These are phyloP conservation scores for Calameuta pallipes DNA, from an alignment of 2,888 invertebrate species.

Conservation along the genomic window DNA sequence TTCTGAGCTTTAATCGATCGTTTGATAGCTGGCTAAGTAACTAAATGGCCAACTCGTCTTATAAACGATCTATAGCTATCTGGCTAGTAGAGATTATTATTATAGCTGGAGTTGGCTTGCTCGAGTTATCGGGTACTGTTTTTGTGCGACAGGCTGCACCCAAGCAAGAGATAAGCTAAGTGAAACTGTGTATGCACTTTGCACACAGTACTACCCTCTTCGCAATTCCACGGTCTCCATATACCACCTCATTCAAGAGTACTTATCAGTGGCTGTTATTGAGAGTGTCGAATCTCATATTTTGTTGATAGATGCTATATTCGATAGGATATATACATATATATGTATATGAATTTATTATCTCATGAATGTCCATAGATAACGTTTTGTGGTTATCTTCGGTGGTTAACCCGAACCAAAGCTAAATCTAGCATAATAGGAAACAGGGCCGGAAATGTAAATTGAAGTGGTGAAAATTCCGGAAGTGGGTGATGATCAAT, in stretches of 20 bases:
- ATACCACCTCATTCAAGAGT: not conserved
- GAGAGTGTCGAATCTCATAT: not conserved
- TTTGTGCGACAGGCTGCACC: slow-evolving; percentile 20
- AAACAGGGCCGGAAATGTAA: not conserved
- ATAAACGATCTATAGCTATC: not conserved
- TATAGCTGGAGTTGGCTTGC: not conserved
- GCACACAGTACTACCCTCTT: slow-evolving; percentile 4
- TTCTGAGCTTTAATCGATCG: not conserved
- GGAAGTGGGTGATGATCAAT: not conserved
- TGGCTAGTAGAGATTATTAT: not conserved
- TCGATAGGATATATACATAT: not conserved
- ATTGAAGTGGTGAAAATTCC: not conserved
- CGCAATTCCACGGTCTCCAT: not conserved
- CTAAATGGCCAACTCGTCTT: not conserved
- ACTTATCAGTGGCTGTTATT: not conserved
- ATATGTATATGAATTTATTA: not conserved
- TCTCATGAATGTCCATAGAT: not conserved
- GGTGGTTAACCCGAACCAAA: not conserved
- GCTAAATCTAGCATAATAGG: not conserved
- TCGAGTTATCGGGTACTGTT: slow-evolving; percentile 17
- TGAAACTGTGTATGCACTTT: slow-evolving; percentile 39
- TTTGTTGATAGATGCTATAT: not conserved
- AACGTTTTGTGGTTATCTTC: not conserved
- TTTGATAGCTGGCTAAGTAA: not conserved
- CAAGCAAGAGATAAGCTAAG: slow-evolving; percentile 36